phyloP scores from a whole-genome alignment of 2,888 invertebrate genomes.

The Acleris literana region DNA sequence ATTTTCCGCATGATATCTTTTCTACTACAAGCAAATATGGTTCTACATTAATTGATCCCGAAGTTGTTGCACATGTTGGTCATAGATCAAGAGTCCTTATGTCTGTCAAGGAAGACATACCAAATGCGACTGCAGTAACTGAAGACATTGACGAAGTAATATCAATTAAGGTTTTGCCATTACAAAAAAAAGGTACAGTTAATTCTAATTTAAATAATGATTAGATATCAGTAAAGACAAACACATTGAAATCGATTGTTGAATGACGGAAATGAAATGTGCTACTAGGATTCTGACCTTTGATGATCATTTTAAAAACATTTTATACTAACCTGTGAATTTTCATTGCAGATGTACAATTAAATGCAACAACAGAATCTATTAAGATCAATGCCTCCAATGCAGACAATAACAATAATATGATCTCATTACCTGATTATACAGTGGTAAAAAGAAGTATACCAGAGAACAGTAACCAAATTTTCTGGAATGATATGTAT shows the following conservation, averaged over 20 bases:
- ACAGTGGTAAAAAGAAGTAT: slow-evolving; percentile 61
- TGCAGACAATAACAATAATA: not conserved
- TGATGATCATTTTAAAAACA: no score
- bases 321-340: not conserved
- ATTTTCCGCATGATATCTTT: not conserved
- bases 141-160: slow-evolving; percentile 8
- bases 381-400: slow-evolving; percentile 13
- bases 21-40: not conserved
- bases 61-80: slow-evolving; percentile 60
- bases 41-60: slow-evolving; percentile 40
- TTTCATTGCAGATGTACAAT: slow-evolving; percentile 1
- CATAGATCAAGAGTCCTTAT: slow-evolving; percentile 63
- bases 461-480: slow-evolving; percentile 49
- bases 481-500: slow-evolving; percentile 72
- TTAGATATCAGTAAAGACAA: not conserved
- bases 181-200: slow-evolving; percentile 2
- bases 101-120: slow-evolving; percentile 46
- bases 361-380: not conserved
- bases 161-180: slow-evolving; percentile 11
- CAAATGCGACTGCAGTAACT: slow-evolving; percentile 3
- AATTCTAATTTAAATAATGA: not conserved
- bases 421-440: slow-evolving; percentile 14
- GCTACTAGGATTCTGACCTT: no score
- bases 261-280: no score
- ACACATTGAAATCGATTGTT: no score